These are phyloP conservation scores for Pseudochirops cupreus DNA, from an alignment of 2,797 vertebrate species.

Conservation along the genomic window DNA sequence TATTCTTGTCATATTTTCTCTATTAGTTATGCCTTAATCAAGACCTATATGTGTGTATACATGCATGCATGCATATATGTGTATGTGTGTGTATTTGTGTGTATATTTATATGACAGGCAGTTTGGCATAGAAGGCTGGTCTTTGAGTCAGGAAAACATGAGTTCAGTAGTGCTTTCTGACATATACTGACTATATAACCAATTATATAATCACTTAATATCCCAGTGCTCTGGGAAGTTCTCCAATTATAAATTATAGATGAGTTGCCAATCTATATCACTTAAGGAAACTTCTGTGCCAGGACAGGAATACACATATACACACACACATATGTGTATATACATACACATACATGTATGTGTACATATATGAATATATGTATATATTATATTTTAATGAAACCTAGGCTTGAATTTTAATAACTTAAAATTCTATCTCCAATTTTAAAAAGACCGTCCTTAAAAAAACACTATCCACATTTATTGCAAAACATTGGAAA, in stretches of 20 bases:
- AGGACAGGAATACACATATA: neutral
- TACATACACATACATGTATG: neutral
- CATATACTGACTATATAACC: neutral
- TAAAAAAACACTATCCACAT: neutral
- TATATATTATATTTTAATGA: neutral
- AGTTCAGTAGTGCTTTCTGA: neutral
- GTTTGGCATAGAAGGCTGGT: neutral
- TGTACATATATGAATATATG: neutral
- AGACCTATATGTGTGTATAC: neutral
- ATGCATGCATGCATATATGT: neutral
- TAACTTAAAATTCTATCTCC: neutral
- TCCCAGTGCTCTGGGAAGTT: neutral
- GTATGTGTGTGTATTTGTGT: neutral
- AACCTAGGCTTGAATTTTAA: neutral
- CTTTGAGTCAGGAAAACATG: neutral
- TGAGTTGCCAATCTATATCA: neutral
- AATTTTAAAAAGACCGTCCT: neutral
- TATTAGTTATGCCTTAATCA: neutral
- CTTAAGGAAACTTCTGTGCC: neutral
- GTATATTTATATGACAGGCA: neutral
- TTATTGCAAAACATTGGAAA: neutral
- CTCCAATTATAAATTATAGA: neutral
- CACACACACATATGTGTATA: neutral
- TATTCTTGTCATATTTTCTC: neutral
- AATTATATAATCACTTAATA: neutral